phyloP scores from a whole-genome alignment of 30 jellyfish, hydroid and myxozoan species.

The Turritopsis dohrnii region DNA sequence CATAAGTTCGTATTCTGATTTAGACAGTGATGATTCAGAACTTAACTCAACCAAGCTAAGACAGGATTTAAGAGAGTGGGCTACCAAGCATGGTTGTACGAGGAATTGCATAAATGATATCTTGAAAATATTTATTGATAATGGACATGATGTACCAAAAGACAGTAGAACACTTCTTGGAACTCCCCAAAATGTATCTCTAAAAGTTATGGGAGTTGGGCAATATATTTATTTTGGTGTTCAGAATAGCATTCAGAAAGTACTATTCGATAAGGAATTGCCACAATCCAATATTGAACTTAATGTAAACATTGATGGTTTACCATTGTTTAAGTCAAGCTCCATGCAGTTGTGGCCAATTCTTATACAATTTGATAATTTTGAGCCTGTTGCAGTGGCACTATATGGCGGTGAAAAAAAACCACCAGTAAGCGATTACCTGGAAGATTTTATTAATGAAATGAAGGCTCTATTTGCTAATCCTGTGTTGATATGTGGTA shows the following conservation, averaged over 20 bases:
- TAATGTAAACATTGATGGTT: conserved; percentile 31
- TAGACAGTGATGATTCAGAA: background rate
- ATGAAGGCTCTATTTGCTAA: conserved; percentile 8
- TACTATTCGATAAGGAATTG: background rate
- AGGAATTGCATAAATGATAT: background rate
- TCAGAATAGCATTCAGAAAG: background rate
- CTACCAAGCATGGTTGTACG: background rate
- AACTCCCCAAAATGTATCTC: background rate
- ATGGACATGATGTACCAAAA: conserved; percentile 17
- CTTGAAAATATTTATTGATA: background rate
- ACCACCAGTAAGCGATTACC: conserved; percentile 8
- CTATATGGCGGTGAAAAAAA: conserved; percentile 21
- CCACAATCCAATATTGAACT: background rate
- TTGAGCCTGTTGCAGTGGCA: conserved; percentile 13
- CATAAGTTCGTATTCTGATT: background rate
- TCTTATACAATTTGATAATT: background rate
- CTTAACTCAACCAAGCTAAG: background rate
- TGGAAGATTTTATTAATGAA: conserved; percentile 12
- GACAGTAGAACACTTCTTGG: conserved; percentile 16
- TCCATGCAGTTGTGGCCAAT: conserved; percentile 32
- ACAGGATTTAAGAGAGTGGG: background rate
- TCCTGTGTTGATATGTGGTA: conserved; percentile 1
- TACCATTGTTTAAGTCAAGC: conserved; percentile 9
- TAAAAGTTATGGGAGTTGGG: conserved; percentile 2
- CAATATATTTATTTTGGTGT: conserved; percentile 19